A percentile compares a stretch with the other conserved stretches of the same genome.
phyloP scores from a whole-genome alignment of 2,888 invertebrate genomes.

The Antitype chi region DNA sequence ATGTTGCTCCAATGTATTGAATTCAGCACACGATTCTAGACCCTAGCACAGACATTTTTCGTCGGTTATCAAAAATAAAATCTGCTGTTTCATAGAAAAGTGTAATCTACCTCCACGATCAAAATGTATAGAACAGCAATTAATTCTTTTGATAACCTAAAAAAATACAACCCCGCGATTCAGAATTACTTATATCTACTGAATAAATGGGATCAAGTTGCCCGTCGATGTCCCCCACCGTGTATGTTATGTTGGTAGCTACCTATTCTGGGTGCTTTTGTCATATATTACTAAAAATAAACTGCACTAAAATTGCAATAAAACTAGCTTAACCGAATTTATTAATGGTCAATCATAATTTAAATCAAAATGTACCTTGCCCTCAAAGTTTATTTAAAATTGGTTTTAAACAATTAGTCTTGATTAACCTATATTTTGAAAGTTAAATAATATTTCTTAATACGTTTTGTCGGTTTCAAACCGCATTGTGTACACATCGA shows the following conservation, averaged over 20 bases:
- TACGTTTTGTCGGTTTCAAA: slow-evolving; percentile 7
- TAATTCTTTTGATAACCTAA: too few relatives aligned
- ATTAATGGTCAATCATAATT: slow-evolving; percentile 9
- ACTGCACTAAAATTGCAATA: background rate
- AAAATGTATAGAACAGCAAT: too few relatives aligned
- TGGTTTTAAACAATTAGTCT: slow-evolving; percentile 36
- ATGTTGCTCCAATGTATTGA: background rate
- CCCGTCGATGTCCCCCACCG: too few relatives aligned
- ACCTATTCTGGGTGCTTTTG: background rate
- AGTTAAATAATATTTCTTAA: slow-evolving; percentile 43
- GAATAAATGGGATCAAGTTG: too few relatives aligned
- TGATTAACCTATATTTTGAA: slow-evolving; percentile 37
- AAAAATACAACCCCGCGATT: too few relatives aligned
- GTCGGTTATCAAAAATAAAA: too few relatives aligned
- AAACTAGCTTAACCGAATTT: background rate
- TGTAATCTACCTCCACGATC: too few relatives aligned
- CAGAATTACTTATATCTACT: too few relatives aligned
- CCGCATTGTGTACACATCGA: slow-evolving; percentile 12
- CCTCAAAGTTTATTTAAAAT: slow-evolving; percentile 18
- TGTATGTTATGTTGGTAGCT: background rate
- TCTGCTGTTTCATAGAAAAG: too few relatives aligned
- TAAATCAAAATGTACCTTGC: slow-evolving; percentile 21
- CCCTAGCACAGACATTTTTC: too few relatives aligned
- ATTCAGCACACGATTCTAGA: too few relatives aligned
- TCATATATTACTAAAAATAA: background rate